These are phyloP conservation scores for Mormyrus hasselquistii DNA, from an alignment of 2,797 vertebrate species.

Conservation along the genomic window DNA sequence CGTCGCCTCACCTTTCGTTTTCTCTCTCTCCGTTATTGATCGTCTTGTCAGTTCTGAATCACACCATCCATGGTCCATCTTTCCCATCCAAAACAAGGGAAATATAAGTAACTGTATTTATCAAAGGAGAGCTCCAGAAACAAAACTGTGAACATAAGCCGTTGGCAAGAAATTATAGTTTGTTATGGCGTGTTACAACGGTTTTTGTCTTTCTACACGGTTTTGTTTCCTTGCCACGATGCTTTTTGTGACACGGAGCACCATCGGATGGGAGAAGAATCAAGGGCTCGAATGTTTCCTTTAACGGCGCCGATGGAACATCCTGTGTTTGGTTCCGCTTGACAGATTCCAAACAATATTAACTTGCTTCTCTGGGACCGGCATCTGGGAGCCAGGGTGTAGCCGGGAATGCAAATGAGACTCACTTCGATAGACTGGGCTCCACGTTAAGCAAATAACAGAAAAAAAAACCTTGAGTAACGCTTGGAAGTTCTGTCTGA, in stretches of 20 bases:
- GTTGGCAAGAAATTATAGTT: background rate
- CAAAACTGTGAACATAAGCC: background rate
- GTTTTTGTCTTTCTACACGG: background rate
- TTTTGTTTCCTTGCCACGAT: background rate
- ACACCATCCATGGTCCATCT: background rate
- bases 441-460: slow-evolving; percentile 25
- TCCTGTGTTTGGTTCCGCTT: slow-evolving; percentile 28
- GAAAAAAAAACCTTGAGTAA: slow-evolving; percentile 2
- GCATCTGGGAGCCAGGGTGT: slow-evolving; percentile 24
- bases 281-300: background rate
- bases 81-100: background rate
- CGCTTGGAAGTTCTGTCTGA: slow-evolving; percentile 21
- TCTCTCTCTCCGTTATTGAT: background rate
- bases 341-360: slow-evolving; percentile 35
- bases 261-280: background rate
- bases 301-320: slow-evolving; percentile 12
- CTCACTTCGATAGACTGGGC: slow-evolving; percentile 25
- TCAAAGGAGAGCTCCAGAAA: background rate
- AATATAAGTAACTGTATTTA: background rate
- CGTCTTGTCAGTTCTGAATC: background rate
- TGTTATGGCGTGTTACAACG: background rate
- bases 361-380: slow-evolving; percentile 26
- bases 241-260: background rate
- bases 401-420: slow-evolving; percentile 34
- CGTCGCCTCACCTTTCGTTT: background rate